These are phyloP conservation scores for Pitta sordida DNA, from an alignment of 2,113 vertebrate genomes.

Conservation along the genomic window DNA sequence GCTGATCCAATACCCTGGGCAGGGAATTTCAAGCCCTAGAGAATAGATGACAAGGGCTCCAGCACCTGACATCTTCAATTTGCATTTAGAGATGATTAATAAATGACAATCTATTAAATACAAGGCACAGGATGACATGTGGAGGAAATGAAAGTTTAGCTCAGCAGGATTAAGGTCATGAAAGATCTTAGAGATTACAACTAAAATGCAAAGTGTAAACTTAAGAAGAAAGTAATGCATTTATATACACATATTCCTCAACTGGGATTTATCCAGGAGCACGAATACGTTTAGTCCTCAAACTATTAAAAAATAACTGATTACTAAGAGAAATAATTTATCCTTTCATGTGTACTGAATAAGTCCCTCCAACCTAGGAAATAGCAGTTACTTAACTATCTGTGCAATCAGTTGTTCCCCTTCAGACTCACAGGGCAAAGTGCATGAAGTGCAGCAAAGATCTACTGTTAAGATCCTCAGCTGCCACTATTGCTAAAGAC, in stretches of 20 bases:
- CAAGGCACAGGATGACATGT: neutral
- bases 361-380: neutral
- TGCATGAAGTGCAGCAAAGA: neutral
- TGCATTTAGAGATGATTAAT: conserved; percentile 29
- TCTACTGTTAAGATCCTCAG: neutral
- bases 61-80: neutral
- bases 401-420: neutral
- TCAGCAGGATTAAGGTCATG: neutral
- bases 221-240: neutral
- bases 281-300: neutral
- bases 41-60: neutral
- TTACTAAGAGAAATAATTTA: neutral
- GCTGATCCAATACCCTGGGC: neutral
- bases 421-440: neutral
- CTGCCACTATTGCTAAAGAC: neutral
- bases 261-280: neutral
- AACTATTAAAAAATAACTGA: neutral
- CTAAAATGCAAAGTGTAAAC: neutral
- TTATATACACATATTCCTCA: neutral
- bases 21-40: neutral
- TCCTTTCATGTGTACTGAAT: neutral
- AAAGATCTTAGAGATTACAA: neutral
- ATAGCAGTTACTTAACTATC: neutral
- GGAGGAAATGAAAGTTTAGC: conserved; percentile 21
- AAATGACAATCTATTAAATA: neutral